Evolutionary conservation across 1,140 invertebrate genomes (phyloP).

Genomic region (Drosophila jambulina): DNA sequence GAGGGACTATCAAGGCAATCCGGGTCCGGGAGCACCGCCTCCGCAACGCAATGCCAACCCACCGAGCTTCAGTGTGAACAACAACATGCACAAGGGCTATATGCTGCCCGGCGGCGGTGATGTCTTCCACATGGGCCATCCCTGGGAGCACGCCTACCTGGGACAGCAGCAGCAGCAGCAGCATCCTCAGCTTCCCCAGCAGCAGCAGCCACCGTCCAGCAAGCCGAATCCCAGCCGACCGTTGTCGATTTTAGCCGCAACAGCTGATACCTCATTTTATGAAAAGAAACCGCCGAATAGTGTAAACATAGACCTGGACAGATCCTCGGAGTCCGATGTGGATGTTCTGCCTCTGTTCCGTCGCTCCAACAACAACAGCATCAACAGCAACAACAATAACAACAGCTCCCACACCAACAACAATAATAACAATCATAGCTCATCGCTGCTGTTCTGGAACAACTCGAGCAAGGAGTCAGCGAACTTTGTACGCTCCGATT

Average conservation of each 20-base stretch:
- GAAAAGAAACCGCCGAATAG: constrained; percentile 82
- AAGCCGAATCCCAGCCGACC: constrained; percentile 66
- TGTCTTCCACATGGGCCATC: constrained; percentile 32
- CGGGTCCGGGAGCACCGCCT: constrained; percentile 16
- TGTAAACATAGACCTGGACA: constrained; percentile 65
- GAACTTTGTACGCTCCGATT: constrained; percentile 88
- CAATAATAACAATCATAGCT: constrained; percentile 29
- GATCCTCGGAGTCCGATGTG: constrained; percentile 42
- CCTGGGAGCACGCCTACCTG: constrained; percentile 40
- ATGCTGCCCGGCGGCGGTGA: constrained; percentile 25
- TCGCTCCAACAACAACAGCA: constrained; percentile 31
- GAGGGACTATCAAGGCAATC: constrained; percentile 42
- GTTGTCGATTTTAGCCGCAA: constrained; percentile 72
- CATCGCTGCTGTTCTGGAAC: constrained; percentile 62
- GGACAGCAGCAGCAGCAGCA: constrained; percentile 37
- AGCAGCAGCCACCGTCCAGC: constrained; percentile 69
- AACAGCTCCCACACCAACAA: constrained; percentile 29
- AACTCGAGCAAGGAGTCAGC: constrained; percentile 69
- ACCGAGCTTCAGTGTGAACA: constrained; percentile 66
- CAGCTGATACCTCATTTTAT: constrained; percentile 82
- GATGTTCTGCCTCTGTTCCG: constrained; percentile 53
- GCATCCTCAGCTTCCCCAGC: constrained; percentile 46
- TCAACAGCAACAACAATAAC: constrained; percentile 31
- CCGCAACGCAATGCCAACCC: constrained; percentile 63
- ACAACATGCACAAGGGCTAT: constrained; percentile 43